Conservation (phyloP, 2,797 vertebrate genomes). For the Craterocephalus amniculus region DNA sequence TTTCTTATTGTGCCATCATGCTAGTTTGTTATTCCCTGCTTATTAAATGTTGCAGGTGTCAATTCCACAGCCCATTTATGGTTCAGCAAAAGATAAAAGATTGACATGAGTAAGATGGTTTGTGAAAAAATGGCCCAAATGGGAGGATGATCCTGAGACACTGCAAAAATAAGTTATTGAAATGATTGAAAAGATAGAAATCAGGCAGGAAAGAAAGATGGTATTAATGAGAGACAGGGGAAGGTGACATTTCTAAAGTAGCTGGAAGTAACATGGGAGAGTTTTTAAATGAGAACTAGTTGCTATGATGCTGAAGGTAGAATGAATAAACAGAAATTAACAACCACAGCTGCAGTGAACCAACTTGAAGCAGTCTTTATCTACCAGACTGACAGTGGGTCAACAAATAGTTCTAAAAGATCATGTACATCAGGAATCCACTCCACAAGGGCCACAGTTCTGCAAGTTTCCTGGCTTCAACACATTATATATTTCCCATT, state of each 20-base stretch:
- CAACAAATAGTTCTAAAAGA: neutral
- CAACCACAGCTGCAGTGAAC: conserved; percentile 15
- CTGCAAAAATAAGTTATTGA: conserved; percentile 18
- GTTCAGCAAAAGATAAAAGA: conserved; percentile 16
- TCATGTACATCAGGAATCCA: neutral
- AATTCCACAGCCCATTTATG: conserved; percentile 3
- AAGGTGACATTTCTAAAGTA: conserved; percentile 25
- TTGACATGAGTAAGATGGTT: conserved; percentile 1
- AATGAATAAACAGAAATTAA: conserved; percentile 25
- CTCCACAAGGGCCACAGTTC: neutral
- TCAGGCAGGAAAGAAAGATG: conserved; percentile 24
- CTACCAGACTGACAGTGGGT: neutral
- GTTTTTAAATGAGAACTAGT: conserved; percentile 38
- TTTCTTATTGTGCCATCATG: neutral
- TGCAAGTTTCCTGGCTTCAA: no score
- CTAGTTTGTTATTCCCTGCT: conserved; percentile 9
- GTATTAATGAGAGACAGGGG: conserved; percentile 15
- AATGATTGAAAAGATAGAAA: conserved; percentile 4
- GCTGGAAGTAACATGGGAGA: conserved; percentile 25
- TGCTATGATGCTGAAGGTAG: conserved; percentile 25
- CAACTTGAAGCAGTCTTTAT: conserved; percentile 15
- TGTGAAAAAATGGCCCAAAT: neutral
- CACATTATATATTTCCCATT: no score
- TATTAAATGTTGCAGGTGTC: conserved; percentile 24
- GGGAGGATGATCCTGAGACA: neutral